These are phyloP conservation scores for Mus spicilegus DNA, from an alignment of 2,113 vertebrate genomes.

Conservation along the genomic window DNA sequence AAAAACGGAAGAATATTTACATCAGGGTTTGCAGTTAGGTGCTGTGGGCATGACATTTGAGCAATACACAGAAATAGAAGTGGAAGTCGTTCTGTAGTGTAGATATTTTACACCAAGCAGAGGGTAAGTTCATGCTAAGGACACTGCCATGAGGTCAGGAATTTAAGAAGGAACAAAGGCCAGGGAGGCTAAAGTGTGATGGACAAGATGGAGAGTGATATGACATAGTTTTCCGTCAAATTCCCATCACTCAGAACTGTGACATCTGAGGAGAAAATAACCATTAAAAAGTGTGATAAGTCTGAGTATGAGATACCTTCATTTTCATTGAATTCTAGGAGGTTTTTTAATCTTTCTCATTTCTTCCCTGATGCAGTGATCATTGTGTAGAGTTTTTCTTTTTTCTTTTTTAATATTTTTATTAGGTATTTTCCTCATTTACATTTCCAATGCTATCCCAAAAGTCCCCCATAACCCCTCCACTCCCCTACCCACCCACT, in stretches of 20 bases:
- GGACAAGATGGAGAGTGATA: neutral
- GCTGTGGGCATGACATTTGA: neutral
- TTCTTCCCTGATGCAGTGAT: too few species aligned
- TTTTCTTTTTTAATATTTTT: too few species aligned
- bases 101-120: neutral
- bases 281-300: neutral
- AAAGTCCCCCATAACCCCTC: too few species aligned
- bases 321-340: too few species aligned
- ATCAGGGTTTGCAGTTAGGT: neutral
- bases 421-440: too few species aligned
- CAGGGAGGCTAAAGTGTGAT: neutral
- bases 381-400: too few species aligned
- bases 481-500: too few species aligned
- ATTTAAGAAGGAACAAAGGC: neutral
- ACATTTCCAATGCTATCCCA: too few species aligned
- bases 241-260: neutral
- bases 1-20: neutral
- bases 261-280: neutral
- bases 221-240: neutral
- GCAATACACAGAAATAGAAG: neutral
- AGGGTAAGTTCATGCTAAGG: neutral
- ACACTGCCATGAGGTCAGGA: too few species aligned
- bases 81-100: neutral
- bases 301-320: too few species aligned
- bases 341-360: too few species aligned